Base-by-base conservation (phyloP, 2,113 vertebrate genomes). In the Microcebus lehilahytsara region DNA sequence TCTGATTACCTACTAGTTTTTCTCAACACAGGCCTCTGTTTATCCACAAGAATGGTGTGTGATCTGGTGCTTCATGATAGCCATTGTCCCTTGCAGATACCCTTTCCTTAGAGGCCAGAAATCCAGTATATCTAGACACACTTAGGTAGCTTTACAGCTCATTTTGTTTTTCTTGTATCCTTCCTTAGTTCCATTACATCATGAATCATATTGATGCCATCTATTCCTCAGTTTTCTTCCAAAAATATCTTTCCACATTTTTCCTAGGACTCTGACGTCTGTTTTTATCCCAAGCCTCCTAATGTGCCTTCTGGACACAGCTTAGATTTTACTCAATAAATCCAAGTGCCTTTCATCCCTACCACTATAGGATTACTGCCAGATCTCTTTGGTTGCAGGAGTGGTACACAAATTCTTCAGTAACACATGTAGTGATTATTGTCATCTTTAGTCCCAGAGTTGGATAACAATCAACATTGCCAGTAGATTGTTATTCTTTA, bases 291-390 rank as follows among this genome's bases (percentile, higher is more conserved):
- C 34, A 78, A 71, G 13, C 23, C 56, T 87, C 32, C 42, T 90
- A 75, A 74, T 74, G 32, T 95, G 19, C 84, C 79, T 86, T 32
- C 56, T 96, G 58, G 71, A 93, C 64, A 89, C 13, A 67, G 27
- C 27, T 95, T 89, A 89, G 51, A 95, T 86, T 96, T 95, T 87
- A 46, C 40, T 93, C 49, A 93, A 67, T 85, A 91, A 96, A 93
- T 91, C 60, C 60, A 91, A 93, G 9, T 93, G 25, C 49, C 53
- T 96, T 93, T 97, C 86, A 91, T 78, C 27, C 2, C 34, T 95
- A 37, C 37, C 58, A 89, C 74, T 32, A 53, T 67, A 51, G 27
- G 19, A 85, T 85, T 93, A 53, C n/a, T 91, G 37, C 53, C 51
- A 46, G 11, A 60, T 49, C 14, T 81, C 19, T 53, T 96, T 88